Evolutionary conservation across 2,888 invertebrate species (phyloP), one percentile per base, ranked within the genome.

Genomic region (Mellilla xanthometata): DNA sequence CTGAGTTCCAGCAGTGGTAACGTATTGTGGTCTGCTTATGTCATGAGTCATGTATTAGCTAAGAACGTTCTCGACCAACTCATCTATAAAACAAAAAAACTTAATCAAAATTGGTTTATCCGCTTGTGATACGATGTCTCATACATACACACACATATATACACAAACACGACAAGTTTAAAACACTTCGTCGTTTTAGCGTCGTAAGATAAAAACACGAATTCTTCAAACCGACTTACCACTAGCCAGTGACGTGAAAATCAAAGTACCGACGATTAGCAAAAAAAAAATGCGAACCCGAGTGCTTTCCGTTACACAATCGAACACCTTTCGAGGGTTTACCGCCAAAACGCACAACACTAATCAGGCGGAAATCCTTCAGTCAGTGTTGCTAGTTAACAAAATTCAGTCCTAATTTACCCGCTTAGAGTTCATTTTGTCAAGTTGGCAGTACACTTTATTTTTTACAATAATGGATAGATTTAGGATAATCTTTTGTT

Each of bases 401-500:
- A 27, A 53, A 52, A 55, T 45, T 46, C 12, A 43, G 30, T 40
- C 34, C 5, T 31, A 52, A 28, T 31, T 35, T 4, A 30, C 4
- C 2, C 11, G 3, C 5, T 11, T 10, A 47, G 41, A 44, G 57
- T 39, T 47, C 39, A 31, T 12, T 30, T 41, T 48, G 28, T 26
- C 9, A 30, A 40, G 62, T 52, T 54, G 49, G 33, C 42, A 44
- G 47, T 54, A 27, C 42, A 10, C 4, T 44, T 40, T 49, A 60
- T 65, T 65, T 68, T 67, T 60, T 15, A 15, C 24, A n/a, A 35
- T 57, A 61, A 55, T 55, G 53, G 55, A 53, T 53, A 55, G 57
- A 54, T 71, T 76, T 73, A 60, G 74, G 79, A 81, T 88, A 86
- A 87, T 85, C 86, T 84, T 81, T 85, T 87, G 87, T 87, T 87